phyloP scores from a whole-genome alignment of 2,113 vertebrate species.

The Pseudonaja textilis region DNA sequence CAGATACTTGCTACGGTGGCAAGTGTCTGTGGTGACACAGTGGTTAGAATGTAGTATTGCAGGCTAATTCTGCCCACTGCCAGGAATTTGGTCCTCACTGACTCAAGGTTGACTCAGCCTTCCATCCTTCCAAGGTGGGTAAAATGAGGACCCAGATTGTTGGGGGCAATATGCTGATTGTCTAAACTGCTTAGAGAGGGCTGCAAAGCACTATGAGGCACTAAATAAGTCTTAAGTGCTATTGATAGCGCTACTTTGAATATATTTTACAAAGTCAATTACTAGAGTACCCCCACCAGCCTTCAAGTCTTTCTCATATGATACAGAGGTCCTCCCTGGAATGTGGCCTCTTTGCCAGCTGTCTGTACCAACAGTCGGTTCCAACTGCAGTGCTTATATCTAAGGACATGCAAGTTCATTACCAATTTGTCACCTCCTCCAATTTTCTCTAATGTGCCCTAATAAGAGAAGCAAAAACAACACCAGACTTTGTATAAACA shows the following conservation, averaged over 20 bases:
- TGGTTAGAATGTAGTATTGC: neutral
- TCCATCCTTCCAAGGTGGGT: neutral
- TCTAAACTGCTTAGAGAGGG: neutral
- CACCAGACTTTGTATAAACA: neutral
- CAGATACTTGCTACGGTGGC: neutral
- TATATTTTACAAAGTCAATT: neutral
- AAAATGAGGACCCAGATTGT: neutral
- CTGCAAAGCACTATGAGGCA: neutral
- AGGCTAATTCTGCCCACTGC: neutral
- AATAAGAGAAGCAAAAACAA: neutral
- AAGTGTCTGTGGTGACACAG: neutral
- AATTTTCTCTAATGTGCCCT: neutral
- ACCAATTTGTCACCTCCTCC: neutral
- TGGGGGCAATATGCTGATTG: neutral
- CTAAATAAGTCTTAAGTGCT: neutral
- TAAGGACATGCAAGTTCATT: neutral
- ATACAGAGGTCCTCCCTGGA: neutral
- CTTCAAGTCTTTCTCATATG: neutral
- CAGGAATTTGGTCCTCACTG: too few relatives aligned
- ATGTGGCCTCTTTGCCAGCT: neutral
- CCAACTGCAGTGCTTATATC: neutral
- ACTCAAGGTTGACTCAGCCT: too few relatives aligned
- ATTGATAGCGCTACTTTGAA: neutral
- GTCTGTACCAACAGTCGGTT: neutral
- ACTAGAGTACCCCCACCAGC: neutral